A percentile compares a stretch with the other conserved stretches of the same genome.
phyloP scores from a whole-genome alignment of 2,888 invertebrate genomes.

The Barypeithes pellucidus region DNA sequence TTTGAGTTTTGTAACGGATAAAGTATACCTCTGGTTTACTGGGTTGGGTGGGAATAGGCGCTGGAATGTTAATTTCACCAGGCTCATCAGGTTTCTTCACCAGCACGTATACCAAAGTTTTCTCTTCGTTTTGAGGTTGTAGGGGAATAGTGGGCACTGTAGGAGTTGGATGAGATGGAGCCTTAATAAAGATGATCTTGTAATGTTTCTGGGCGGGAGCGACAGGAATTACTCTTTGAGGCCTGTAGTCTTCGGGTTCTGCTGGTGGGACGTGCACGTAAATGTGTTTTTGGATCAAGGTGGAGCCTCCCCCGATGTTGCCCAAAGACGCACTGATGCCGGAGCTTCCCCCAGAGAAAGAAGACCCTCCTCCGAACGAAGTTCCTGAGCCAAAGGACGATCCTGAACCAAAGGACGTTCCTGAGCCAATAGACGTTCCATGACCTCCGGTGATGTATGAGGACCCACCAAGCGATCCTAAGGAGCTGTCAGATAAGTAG shows the following conservation, averaged over 20 bases:
- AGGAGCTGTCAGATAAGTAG: constrained; percentile 13
- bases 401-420: constrained; percentile 7
- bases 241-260: constrained; percentile 73
- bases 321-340: constrained; percentile 31
- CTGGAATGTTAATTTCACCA: constrained; percentile 85
- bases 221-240: constrained; percentile 51
- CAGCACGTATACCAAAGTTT: constrained; percentile 90
- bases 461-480: constrained; percentile 29
- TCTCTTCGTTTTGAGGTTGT: constrained; percentile 87
- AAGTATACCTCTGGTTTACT: constrained; percentile 94
- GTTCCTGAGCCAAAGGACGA: constrained; percentile 20
- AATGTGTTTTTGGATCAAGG: constrained; percentile 85
- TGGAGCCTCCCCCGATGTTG: constrained; percentile 46
- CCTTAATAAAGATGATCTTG: constrained; percentile 58
- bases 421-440: neutral
- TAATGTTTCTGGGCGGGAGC: constrained; percentile 55
- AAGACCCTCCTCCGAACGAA: constrained; percentile 7
- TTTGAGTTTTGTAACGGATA: constrained; percentile 87
- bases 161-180: constrained; percentile 75
- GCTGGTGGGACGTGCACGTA: constrained; percentile 91
- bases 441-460: neutral
- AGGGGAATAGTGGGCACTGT: constrained; percentile 85
- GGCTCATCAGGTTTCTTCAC: constrained; percentile 91
- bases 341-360: constrained; percentile 19
- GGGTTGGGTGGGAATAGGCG: constrained; percentile 85